Evolutionary conservation across 37 sponge, comb jelly and placozoan species (phyloP).

Genomic region (Ephydatia muelleri): DNA sequence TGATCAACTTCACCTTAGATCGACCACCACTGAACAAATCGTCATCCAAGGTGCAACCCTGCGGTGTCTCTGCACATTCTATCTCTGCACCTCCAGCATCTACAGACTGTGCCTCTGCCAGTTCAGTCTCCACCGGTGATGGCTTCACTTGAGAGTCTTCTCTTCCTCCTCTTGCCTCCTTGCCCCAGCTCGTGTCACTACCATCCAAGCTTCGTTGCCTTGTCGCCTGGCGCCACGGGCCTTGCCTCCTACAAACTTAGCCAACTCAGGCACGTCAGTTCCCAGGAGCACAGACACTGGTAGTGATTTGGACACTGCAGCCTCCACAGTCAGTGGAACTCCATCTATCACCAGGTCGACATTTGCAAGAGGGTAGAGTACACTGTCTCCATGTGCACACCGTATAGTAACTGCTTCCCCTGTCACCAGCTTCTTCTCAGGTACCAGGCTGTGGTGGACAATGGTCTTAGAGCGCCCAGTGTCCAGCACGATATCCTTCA

Average conservation of each 20-base stretch:
- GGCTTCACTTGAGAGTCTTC: neutral
- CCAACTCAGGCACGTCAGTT: constrained; percentile 23
- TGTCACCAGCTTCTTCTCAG: neutral
- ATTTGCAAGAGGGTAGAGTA: constrained; percentile 24
- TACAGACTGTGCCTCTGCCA: neutral
- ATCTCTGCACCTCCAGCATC: neutral
- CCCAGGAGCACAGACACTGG: constrained; percentile 34
- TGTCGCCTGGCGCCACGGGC: neutral
- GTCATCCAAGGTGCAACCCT: constrained; percentile 4
- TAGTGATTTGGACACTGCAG: constrained; percentile 16
- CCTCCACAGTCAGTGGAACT: constrained; percentile 1
- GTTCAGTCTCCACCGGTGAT: neutral
- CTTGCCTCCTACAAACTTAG: neutral
- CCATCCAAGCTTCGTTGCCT: neutral
- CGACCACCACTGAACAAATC: constrained; percentile 8
- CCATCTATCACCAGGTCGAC: constrained; percentile 11
- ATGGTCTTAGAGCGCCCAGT: constrained; percentile 26
- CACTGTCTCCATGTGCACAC: constrained; percentile 40
- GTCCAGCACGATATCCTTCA: constrained; percentile 15
- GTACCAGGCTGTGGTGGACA: constrained; percentile 24
- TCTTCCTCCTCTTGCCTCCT: constrained; percentile 5
- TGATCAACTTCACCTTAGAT: neutral
- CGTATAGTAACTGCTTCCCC: constrained; percentile 20
- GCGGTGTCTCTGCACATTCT: too few relatives aligned
- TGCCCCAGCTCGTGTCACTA: constrained; percentile 12